Evolutionary conservation across 2,113 vertebrate species (phyloP), one percentile per base, ranked within the genome.

Genomic region (Chinchilla lanigera): DNA sequence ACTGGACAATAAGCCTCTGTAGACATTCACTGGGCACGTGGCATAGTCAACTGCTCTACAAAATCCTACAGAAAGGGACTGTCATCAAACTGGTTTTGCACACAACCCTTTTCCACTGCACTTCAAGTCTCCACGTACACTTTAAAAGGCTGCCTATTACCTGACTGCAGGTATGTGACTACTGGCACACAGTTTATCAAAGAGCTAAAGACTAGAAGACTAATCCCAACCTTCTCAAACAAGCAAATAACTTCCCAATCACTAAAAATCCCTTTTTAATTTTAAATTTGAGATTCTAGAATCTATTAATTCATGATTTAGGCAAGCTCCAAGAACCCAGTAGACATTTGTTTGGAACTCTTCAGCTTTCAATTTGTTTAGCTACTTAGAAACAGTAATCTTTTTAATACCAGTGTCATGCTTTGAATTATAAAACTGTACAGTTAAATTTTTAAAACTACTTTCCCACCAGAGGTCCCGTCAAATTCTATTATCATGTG

Each of bases 231-330:
- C 58, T 94, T 95, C 30, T 82, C 50, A 80, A 86, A 83, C 0
- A 86, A 3, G 28, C 35, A 94, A 87, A 88, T 38, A 54, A 93
- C 89, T 83, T 47, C 12, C 17, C 26, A 95, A 84, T 78, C 73
- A 82, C 41, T 84, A 75, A 95, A 78, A 73, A 93, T 10, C 8
- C 16, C 24, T 91, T 71, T 78, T 85, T 52, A 30, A 30, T 61
- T 82, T 95, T 30, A 86, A 69, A 41, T n/a, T 24, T 81, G 47
- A 67, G 44, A 69, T 54, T 85, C 17, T n/a, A 95, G 56, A 78
- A 33, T 93, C 44, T 85, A 50, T n/a, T 63, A 91, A 94, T 35
- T 78, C 69, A n/a, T 58, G 35, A 75, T 30, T 56, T 35, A 19
- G 61, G 50, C 35, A 61, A 83, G 47, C 44, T 90, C 14, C 16